phyloP scores from a whole-genome alignment of 2,797 vertebrate species.

The Xiphophorus birchmanni region DNA sequence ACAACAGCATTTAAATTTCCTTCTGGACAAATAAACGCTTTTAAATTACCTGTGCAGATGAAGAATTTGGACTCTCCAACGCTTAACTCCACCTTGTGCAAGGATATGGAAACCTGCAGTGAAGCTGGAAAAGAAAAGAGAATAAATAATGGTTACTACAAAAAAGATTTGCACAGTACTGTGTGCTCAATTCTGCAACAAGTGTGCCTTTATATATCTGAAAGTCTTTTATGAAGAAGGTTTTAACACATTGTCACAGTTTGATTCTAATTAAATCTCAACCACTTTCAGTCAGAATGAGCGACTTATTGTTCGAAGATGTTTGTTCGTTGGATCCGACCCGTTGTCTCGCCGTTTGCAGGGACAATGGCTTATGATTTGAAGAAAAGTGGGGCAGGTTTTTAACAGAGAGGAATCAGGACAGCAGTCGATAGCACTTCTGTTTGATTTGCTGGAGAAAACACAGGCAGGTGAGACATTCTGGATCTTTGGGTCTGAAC shows the following conservation, averaged over 20 bases:
- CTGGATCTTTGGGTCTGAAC: background rate
- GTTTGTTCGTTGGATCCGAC: conserved; percentile 34
- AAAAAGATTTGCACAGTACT: background rate
- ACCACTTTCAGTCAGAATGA: conserved; percentile 17
- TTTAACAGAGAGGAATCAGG: conserved; percentile 1
- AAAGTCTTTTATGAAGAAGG: background rate
- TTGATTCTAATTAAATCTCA: conserved; percentile 27
- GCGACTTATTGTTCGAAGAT: conserved; percentile 12
- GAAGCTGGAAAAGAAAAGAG: conserved; percentile 83
- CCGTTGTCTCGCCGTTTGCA: conserved; percentile 25
- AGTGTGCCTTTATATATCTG: conserved; percentile 3
- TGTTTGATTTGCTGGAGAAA: conserved; percentile 18
- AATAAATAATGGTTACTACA: conserved; percentile 11
- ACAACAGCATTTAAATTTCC: background rate
- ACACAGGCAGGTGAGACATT: background rate
- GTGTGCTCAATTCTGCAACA: background rate
- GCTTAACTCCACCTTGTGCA: conserved; percentile 97
- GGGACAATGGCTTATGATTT: background rate
- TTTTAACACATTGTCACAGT: conserved; percentile 10
- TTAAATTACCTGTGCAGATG: conserved; percentile 92
- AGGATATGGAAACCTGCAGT: conserved; percentile 97
- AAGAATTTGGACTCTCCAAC: conserved; percentile 99
- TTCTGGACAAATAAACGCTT: too few species aligned
- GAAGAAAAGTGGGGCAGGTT: background rate
- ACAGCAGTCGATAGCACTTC: conserved; percentile 5